Base-by-base conservation (phyloP, 2,888 invertebrate species). In the Teleiodes luculella region DNA sequence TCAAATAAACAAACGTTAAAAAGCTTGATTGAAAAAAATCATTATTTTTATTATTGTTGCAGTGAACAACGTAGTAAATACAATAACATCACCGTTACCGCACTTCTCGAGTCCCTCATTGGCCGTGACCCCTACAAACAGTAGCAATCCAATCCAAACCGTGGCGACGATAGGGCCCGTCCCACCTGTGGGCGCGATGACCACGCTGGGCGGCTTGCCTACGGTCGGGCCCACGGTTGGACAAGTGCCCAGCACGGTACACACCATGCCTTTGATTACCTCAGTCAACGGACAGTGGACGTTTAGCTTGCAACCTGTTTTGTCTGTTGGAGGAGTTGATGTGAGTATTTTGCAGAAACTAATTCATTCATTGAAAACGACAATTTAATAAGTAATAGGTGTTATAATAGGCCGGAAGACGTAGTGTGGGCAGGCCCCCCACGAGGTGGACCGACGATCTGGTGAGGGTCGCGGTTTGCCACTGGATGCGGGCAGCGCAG, bases 271-370 rank as follows among this genome's bases (percentile, higher is more conserved):
- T 1, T 61, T 88, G 43, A 80, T 89, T 60, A 86, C 87, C 0
- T 82, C 87, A 0, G 81, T 89, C 55, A 89, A 89, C 39, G 89
- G 89, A 7, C 88, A 89, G 61, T 88, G 88, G 87, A 86, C 85
- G 60, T 83, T 88, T 65, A 86, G 87, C 57, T 65, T 88, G 52
- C 88, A 87, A 63, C 87, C 89, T 0, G 75, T 88, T 47, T 85
- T 88, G 86, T 86, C 88, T 0, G 86, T 89, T 1, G 87, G 87
- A 0, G 78, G 77, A 10, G 61, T 79, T 8, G 84, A 87, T 60
- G 86, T 86, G 41, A 80, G 86, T 78, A 55, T 18, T 3, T 4
- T 20, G 2, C 1, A 20, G 10, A 18, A 3, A 39, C 18, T 39
- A 11, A 5, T 39, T 16, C 3, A 33, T 11, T 33, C n/a, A n/a